Evolutionary conservation across 2,888 invertebrate species (phyloP), one percentile per base, ranked within the genome.

Genomic region (Arenicola marina): DNA sequence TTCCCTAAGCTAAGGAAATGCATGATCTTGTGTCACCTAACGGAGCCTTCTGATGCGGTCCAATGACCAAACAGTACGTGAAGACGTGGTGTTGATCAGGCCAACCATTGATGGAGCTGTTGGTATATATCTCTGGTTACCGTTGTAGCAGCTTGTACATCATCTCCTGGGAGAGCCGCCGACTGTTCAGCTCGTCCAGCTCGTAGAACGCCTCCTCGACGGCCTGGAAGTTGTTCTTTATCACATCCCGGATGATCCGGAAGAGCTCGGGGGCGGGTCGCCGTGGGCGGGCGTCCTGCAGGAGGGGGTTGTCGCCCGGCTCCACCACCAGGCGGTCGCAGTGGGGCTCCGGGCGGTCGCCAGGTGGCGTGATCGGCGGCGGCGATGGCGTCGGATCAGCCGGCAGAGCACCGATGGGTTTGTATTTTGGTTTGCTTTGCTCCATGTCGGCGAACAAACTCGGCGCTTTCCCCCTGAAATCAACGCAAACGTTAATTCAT

Each of bases 141-240:
- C 70, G 74, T 65, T 72, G 76, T 4, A 82, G 68, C 1, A 82
- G 74, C 44, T 78, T 75, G 68, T 70, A 81, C 78, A 83, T 79
- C 68, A 74, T 75, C 66, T 83, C 83, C 61, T 81, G 81, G 24
- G 79, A 75, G 53, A 83, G 63, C 33, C 81, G 68, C 46, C 76
- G 70, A 1, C 78, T 76, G 66, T 82, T 83, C n/a, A 70, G 69
- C 61, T 78, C 80, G 63, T 83, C 82, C 51, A 82, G 56, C 29
- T 80, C 78, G 38, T 75, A 70, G 73, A 79, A 83, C 4, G 63
- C 66, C 21, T 71, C 67, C 63, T 83, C 80, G 1, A 82, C 75
- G 28, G 77, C 75, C 63, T 76, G 77, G 68, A 74, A 80, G 31
- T 71, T 59, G 33, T 67, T 70, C 45, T 69, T 74, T 62, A 81